A percentile compares a stretch with the other conserved stretches of the same genome.
Evolutionary conservation across 2,888 invertebrate species (phyloP).

Genomic region (Pocota personata): DNA sequence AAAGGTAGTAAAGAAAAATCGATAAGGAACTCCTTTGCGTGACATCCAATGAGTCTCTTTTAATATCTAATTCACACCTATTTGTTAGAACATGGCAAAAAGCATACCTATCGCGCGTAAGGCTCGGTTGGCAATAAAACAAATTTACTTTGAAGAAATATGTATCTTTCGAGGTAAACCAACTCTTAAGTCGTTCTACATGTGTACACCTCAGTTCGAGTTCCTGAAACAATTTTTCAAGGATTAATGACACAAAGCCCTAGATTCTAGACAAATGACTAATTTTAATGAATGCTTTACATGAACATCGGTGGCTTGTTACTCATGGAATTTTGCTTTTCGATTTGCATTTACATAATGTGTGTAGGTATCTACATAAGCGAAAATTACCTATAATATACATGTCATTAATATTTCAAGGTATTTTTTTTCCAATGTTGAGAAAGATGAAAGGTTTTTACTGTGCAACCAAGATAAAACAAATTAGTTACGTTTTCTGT

Average conservation of each 20-base stretch:
- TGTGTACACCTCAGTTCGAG: not conserved
- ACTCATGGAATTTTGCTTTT: not conserved
- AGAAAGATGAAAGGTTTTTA: no score
- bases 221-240: constrained; percentile 8
- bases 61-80: constrained; percentile 16
- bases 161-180: not conserved
- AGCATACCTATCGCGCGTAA: not conserved
- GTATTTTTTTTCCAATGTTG: no score
- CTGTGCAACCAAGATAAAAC: no score
- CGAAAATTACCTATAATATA: not conserved
- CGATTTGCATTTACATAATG: not conserved
- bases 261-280: not conserved
- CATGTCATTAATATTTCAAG: no score
- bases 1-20: constrained; percentile 24
- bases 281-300: constrained; percentile 20
- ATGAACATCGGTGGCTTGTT: not conserved
- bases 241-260: not conserved
- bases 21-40: constrained; percentile 31
- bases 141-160: not conserved
- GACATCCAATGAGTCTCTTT: constrained; percentile 13
- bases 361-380: not conserved
- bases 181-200: not conserved
- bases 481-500: no score
- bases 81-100: constrained; percentile 5
- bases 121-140: constrained; percentile 4